These are phyloP conservation scores for Rotaria macrura DNA, from an alignment of 2,888 invertebrate genomes.

Conservation along the genomic window DNA sequence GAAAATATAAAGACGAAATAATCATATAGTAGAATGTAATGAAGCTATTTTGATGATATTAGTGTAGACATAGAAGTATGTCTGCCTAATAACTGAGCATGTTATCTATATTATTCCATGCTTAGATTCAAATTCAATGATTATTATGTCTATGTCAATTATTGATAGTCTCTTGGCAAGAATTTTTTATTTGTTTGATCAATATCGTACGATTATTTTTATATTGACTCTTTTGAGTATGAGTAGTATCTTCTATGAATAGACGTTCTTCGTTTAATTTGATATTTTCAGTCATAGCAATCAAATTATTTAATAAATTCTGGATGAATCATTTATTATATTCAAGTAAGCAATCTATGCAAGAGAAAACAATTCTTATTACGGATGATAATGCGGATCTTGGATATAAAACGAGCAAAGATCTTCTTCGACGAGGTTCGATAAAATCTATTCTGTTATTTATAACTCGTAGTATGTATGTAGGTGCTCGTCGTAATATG, in stretches of 20 bases:
- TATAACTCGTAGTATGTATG: too few species aligned
- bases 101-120: background rate
- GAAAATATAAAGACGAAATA: too few species aligned
- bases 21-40: too few species aligned
- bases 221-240: background rate
- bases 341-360: conserved; percentile 37
- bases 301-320: background rate
- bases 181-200: background rate
- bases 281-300: background rate
- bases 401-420: too few species aligned
- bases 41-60: background rate
- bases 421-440: too few species aligned
- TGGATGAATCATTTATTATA: background rate
- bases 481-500: too few species aligned
- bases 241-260: background rate
- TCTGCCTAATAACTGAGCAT: background rate
- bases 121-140: background rate
- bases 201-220: background rate
- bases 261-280: background rate
- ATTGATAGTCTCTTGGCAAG: background rate
- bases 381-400: conserved; percentile 43
- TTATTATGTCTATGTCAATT: background rate
- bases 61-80: too few species aligned
- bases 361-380: conserved; percentile 61
- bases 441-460: too few species aligned